Evolutionary conservation across 2,113 vertebrate species (phyloP).

Genomic region (cattle (Bos taurus)): DNA sequence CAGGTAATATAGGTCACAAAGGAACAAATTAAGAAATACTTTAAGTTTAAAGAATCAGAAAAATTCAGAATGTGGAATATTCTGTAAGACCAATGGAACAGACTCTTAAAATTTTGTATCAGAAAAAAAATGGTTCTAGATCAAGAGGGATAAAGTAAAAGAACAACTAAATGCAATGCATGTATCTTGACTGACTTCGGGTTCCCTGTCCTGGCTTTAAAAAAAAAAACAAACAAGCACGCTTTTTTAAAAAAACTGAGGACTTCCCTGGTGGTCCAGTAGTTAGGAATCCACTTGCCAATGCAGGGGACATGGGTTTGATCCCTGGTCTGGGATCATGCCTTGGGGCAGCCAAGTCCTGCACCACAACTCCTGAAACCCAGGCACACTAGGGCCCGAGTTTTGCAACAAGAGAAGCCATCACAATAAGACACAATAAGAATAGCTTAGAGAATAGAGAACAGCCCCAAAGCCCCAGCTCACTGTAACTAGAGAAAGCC

Average conservation of each 20-base stretch:
- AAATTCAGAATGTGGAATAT: background rate
- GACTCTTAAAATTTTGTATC: background rate
- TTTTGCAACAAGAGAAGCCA: background rate
- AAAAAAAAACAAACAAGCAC: accelerated
- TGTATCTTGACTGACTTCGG: background rate
- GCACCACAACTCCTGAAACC: background rate
- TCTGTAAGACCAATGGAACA: background rate
- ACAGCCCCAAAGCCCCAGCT: background rate
- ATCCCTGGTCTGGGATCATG: background rate
- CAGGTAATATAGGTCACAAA: background rate
- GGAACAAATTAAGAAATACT: background rate
- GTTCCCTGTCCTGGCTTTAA: background rate
- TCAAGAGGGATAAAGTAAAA: background rate
- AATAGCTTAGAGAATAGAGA: background rate
- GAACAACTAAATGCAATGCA: background rate
- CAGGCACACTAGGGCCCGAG: background rate
- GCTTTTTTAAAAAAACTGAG: background rate
- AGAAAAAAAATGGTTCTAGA: background rate
- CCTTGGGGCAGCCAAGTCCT: background rate
- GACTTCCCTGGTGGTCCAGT: background rate
- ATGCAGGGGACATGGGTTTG: background rate
- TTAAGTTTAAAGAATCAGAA: background rate
- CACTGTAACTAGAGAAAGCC: background rate
- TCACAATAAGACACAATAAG: background rate
- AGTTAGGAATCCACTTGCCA: background rate